A percentile compares a stretch with the other conserved stretches of the same genome.
phyloP scores from a whole-genome alignment of 2,113 vertebrate genomes.

The Chionomys nivalis region DNA sequence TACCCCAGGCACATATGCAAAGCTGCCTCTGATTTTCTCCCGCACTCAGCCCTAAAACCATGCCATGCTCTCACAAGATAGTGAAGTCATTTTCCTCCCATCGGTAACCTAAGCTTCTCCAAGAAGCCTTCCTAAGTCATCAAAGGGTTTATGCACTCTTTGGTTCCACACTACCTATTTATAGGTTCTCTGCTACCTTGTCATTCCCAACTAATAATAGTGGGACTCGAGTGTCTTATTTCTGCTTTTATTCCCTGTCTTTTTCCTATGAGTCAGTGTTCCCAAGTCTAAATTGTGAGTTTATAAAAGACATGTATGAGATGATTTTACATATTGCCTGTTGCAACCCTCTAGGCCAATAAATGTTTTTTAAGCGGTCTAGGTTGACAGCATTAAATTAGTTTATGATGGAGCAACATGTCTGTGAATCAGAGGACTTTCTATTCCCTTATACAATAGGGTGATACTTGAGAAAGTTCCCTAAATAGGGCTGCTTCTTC shows the following conservation, averaged over 20 bases:
- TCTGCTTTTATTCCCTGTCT: constrained; percentile 43
- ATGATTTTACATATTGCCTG: constrained; percentile 9
- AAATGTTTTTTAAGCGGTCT: constrained; percentile 53
- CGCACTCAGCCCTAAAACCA: constrained; percentile 38
- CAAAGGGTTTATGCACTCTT: background rate
- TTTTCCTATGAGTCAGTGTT: constrained; percentile 26
- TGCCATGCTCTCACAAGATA: background rate
- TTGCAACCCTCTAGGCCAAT: background rate
- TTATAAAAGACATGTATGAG: constrained; percentile 31
- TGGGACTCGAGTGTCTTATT: background rate
- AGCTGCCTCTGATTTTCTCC: constrained; percentile 50
- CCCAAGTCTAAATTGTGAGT: constrained; percentile 41
- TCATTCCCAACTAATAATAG: constrained; percentile 32
- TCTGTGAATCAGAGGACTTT: constrained; percentile 33
- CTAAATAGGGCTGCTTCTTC: background rate
- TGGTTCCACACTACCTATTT: background rate
- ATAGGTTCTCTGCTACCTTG: background rate
- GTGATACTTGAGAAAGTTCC: constrained; percentile 15
- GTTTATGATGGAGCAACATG: constrained; percentile 29
- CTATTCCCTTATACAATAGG: constrained; percentile 2
- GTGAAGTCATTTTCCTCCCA: constrained; percentile 28
- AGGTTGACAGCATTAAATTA: constrained; percentile 34
- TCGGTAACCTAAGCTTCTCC: constrained; percentile 26
- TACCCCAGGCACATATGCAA: constrained; percentile 51
- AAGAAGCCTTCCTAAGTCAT: constrained; percentile 42